Base-by-base conservation (phyloP, 1,140 invertebrate species). In the Hyphantria cunea region DNA sequence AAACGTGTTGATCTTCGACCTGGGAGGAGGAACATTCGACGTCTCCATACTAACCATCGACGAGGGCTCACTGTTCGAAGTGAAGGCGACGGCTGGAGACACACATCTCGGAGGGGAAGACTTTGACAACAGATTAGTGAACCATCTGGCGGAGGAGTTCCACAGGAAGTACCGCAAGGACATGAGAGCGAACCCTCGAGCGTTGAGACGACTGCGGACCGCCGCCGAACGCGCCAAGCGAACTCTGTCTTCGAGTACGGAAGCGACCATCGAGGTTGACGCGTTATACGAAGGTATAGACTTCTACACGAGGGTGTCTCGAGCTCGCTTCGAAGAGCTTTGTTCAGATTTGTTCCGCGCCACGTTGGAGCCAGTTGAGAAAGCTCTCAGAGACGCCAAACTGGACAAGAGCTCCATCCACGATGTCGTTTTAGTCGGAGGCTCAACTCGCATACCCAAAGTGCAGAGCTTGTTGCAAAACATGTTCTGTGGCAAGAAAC, bases 101-200 rank as follows among this genome's bases (percentile, higher is more conserved):
- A n/a, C n/a, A n/a, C n/a, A n/a, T n/a, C n/a, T n/a, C n/a, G n/a
- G n/a, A n/a, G n/a, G n/a, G n/a, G n/a, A n/a, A n/a, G n/a, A n/a
- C n/a, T n/a, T n/a, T n/a, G n/a, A n/a, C n/a, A n/a, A n/a, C n/a
- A 81, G 95, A 48, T 85, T 96, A 84, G 94, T 96, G 0, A 94
- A 93, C 68, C 93, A 95, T 76, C 74, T 91, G 6, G 78, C 78
- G 1, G 80, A 89, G 10, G 89, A 91, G 64, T 89, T 91, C 69
- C 78, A 84, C 47, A 62, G 85, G 7, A 90, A 91, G 64, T 82
- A 85, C 70, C 80, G 78, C 33, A 91, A 91, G 64, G 89, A 91
- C 64, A 53, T 84, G 59, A 79, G 61, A 17, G 59, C 39, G 12
- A 91, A 91, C 56, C 70, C 82, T 13, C 72, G 88, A 44, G 82